phyloP scores from a whole-genome alignment of 2,797 vertebrate species.

The Poecilia wingei region DNA sequence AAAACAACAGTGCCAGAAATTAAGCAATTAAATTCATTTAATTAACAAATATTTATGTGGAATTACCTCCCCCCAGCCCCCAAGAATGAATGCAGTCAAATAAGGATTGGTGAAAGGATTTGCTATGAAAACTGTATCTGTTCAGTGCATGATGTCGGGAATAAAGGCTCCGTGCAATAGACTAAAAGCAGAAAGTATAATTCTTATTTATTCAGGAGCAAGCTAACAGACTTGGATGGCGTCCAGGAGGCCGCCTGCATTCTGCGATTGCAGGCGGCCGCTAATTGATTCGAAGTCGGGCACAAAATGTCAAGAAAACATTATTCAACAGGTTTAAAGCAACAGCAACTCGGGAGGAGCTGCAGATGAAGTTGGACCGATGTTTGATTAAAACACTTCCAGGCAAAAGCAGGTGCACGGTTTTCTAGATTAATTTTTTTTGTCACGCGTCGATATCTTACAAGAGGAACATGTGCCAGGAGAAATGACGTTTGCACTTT shows the following conservation, averaged over 20 bases:
- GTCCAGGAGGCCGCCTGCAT: conserved; percentile 65
- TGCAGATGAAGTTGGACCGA: conserved; percentile 44
- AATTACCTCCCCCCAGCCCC: not conserved
- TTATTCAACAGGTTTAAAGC: conserved; percentile 66
- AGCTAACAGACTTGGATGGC: conserved; percentile 60
- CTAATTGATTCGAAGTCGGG: conserved; percentile 77
- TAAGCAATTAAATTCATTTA: not conserved
- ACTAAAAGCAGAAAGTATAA: conserved; percentile 31
- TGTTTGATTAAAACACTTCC: conserved; percentile 58
- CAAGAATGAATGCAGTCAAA: not conserved
- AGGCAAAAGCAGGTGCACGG: conserved; percentile 38
- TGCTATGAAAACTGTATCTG: conserved; percentile 18
- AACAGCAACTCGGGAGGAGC: conserved; percentile 38
- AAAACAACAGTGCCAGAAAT: not conserved
- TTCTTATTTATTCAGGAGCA: conserved; percentile 56
- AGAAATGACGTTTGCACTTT: conserved; percentile 14
- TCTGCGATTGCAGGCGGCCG: conserved; percentile 57
- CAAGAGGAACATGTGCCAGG: not conserved
- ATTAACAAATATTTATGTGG: not conserved
- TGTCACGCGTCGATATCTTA: not conserved
- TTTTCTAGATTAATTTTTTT: conserved; percentile 23
- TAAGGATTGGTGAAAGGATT: conserved; percentile 28
- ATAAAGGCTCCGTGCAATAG: conserved; percentile 14
- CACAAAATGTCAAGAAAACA: conserved; percentile 63
- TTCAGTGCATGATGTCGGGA: conserved; percentile 19